Base-by-base conservation (phyloP, 2,888 invertebrate species). In the Drosophila rellima region DNA sequence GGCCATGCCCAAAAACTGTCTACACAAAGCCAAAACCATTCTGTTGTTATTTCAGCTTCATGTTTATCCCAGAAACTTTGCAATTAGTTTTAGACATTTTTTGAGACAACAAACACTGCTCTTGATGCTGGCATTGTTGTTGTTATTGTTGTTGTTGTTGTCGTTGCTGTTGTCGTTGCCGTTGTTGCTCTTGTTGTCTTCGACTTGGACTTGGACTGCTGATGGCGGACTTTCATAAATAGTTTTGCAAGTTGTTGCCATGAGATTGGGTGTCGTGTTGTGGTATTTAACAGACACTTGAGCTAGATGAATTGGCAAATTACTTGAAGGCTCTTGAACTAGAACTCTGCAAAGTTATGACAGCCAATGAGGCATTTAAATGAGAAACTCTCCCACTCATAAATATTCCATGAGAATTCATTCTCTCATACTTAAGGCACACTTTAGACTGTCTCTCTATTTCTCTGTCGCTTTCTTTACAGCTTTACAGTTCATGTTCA, bases 231-330 rank as follows among this genome's bases (percentile, higher is more conserved):
- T 74, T 74, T 74, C 79, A 77, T 79, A 78, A 78, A 78, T 79
- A 77, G 79, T 79, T 79, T 70, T 15, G 18, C 13, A 45, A 76
- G 52, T 73, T 66, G 39, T 48, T 29, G 70, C 52, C 60, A 45
- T 56, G 44, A 57, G 62, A 63, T 63, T 56, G 74, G 74, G 78
- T 78, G 63, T 68, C 64, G 64, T 59, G 54, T 82, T 85, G 81
- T 48, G 86, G 81, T 80, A 57, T 68, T 80, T 64, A 63, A 63
- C 66, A 63, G 56, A 52, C 69, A 78, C 71, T 86, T 70, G 69
- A 78, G 68, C 75, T 54, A 75, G 76, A 82, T 85, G 85, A 82
- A 84, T 88, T 75, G 88, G 57, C 61, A 78, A 85, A 82, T 84
- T 69, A 66, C 61, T 70, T 55, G 62, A 82, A 70, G 73, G 56